phyloP scores from a whole-genome alignment of 2,888 invertebrate species.

The Agriopis aurantiaria region DNA sequence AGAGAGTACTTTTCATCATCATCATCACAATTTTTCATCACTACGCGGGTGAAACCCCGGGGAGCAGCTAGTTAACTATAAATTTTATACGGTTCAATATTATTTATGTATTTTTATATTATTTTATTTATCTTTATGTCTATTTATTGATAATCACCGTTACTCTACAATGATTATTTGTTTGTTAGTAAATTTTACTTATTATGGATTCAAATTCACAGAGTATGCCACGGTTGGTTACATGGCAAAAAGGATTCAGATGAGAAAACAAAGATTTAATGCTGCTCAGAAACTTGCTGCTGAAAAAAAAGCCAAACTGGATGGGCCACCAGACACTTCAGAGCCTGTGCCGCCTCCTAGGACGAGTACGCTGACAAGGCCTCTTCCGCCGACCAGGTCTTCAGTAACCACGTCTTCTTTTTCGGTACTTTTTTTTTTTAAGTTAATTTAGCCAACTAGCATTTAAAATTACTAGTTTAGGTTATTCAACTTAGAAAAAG shows the following conservation, averaged over 20 bases:
- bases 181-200: neutral
- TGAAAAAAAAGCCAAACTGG: conserved; percentile 91
- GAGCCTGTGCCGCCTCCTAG: conserved; percentile 87
- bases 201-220: conserved; percentile 64
- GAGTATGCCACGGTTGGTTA: conserved; percentile 99
- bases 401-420: conserved; percentile 58
- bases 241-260: conserved; percentile 98
- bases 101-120: too few species aligned
- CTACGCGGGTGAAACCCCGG: too few species aligned
- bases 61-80: too few species aligned
- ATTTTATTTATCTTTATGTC: too few species aligned
- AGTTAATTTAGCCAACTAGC: neutral
- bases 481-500: neutral
- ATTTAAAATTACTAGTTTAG: neutral
- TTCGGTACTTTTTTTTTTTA: neutral
- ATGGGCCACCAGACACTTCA: conserved; percentile 89
- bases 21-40: too few species aligned
- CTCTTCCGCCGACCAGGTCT: conserved; percentile 76
- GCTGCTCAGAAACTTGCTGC: conserved; percentile 96
- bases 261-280: conserved; percentile 96
- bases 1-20: too few species aligned
- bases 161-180: too few species aligned
- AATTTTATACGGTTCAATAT: too few species aligned
- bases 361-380: conserved; percentile 88
- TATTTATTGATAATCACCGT: too few species aligned